These are phyloP conservation scores for Ditylenchus weischeri DNA, from an alignment of 2,888 invertebrate species.

Conservation along the genomic window DNA sequence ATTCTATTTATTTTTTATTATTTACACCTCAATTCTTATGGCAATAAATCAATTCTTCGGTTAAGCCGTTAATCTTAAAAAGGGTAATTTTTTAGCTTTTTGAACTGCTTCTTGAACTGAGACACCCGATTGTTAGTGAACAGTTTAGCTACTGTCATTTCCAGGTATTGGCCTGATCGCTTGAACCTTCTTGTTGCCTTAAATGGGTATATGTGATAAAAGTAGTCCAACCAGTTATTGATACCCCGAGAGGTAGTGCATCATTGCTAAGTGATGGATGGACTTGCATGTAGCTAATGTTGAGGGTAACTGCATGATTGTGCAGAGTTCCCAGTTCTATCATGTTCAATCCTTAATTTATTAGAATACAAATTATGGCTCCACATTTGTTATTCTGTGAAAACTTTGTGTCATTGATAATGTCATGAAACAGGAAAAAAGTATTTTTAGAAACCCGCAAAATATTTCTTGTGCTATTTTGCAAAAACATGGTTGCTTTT, in stretches of 20 bases:
- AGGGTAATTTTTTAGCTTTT: conserved; percentile 49
- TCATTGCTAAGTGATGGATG: conserved; percentile 55
- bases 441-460: too few relatives aligned
- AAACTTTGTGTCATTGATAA: too few relatives aligned
- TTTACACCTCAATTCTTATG: too few relatives aligned
- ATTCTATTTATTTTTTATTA: too few relatives aligned
- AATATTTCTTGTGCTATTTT: too few relatives aligned
- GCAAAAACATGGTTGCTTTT: too few relatives aligned
- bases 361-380: too few relatives aligned
- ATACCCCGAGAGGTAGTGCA: conserved; percentile 53
- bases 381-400: too few relatives aligned
- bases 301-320: conserved; percentile 55
- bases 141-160: conserved; percentile 58
- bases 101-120: conserved; percentile 58
- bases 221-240: too few relatives aligned
- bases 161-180: conserved; percentile 50
- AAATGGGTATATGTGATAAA: conserved; percentile 13
- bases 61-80: conserved; percentile 16
- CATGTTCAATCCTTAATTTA: conserved; percentile 48
- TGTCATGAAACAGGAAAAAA: too few relatives aligned
- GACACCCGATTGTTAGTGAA: conserved; percentile 52
- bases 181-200: conserved; percentile 54
- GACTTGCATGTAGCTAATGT: conserved; percentile 58
- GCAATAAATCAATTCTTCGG: too few relatives aligned
- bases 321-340: conserved; percentile 54